phyloP scores from a whole-genome alignment of 2,113 vertebrate genomes.

The Hyaena hyaena region DNA sequence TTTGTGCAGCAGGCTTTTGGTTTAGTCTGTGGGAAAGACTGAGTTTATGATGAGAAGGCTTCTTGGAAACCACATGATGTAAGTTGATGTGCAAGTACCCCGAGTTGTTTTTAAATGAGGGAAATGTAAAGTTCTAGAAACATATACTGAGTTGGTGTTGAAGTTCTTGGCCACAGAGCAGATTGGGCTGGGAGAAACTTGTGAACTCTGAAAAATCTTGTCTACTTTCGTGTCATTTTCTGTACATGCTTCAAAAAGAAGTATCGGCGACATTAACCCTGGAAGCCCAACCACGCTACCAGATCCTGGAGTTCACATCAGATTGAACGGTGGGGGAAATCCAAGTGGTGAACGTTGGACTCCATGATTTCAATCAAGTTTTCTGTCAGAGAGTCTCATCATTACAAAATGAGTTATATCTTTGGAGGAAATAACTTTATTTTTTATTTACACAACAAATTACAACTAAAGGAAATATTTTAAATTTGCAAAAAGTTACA shows the following conservation, averaged over 20 bases:
- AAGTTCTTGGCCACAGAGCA: background rate
- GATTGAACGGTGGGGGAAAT: slow-evolving; percentile 38
- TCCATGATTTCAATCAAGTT: slow-evolving; percentile 16
- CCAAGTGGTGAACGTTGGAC: slow-evolving; percentile 6
- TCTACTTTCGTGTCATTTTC: background rate
- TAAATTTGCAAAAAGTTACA: background rate
- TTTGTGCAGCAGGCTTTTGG: slow-evolving; percentile 64
- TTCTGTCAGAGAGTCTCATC: background rate
- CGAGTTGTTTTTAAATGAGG: slow-evolving; percentile 38
- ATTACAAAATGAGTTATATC: background rate
- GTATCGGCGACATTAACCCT: background rate
- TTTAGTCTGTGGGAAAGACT: slow-evolving; percentile 55
- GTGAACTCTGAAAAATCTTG: slow-evolving; percentile 13
- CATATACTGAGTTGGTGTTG: background rate
- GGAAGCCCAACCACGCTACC: background rate
- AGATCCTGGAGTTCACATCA: background rate
- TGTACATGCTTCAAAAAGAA: background rate
- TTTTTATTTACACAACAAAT: background rate
- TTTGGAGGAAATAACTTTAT: background rate
- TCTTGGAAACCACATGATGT: background rate
- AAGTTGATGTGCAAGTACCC: background rate
- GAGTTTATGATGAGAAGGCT: slow-evolving; percentile 18
- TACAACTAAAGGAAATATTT: slow-evolving; percentile 21
- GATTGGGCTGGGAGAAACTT: background rate
- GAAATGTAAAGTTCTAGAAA: slow-evolving; percentile 45